A percentile compares a stretch with the other conserved stretches of the same genome.
Evolutionary conservation across 2,113 vertebrate genomes (phyloP).

Genomic region (Cariama cristata): DNA sequence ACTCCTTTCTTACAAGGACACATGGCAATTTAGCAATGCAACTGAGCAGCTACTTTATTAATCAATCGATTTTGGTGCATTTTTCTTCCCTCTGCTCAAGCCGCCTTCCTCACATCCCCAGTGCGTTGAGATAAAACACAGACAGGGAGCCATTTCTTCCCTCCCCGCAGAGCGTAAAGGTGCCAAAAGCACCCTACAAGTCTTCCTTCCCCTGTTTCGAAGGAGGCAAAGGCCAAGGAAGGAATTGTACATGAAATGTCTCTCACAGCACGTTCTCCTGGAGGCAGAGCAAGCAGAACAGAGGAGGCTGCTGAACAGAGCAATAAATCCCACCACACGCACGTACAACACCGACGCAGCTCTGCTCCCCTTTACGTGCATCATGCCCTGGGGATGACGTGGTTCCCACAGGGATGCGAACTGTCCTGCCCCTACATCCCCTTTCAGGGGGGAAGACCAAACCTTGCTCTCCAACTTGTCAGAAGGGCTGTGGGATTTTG

Average conservation of each 20-base stretch:
- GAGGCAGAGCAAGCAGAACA: neutral
- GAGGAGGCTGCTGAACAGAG: conserved; percentile 10
- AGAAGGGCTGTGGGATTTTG: neutral
- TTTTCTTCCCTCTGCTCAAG: neutral
- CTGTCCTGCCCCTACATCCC: neutral
- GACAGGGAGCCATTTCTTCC: neutral
- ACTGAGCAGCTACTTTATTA: neutral
- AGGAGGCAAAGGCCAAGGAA: conserved; percentile 10
- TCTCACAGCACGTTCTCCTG: neutral
- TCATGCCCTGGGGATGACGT: neutral
- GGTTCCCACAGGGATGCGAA: neutral
- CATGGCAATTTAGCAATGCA: neutral
- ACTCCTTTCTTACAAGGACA: neutral
- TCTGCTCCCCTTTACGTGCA: neutral
- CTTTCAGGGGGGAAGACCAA: neutral
- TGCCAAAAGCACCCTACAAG: neutral
- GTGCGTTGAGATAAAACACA: neutral
- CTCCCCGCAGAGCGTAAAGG: fast-evolving
- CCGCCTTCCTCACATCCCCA: neutral
- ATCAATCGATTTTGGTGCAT: neutral
- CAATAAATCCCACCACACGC: conserved; percentile 22
- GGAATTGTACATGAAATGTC: neutral
- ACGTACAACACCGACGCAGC: neutral
- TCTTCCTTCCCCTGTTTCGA: neutral
- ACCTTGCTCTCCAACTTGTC: neutral